A percentile compares a stretch with the other conserved stretches of the same genome.
These are phyloP conservation scores for Margarornis squamiger DNA, from an alignment of 2,797 vertebrate genomes.

Conservation along the genomic window DNA sequence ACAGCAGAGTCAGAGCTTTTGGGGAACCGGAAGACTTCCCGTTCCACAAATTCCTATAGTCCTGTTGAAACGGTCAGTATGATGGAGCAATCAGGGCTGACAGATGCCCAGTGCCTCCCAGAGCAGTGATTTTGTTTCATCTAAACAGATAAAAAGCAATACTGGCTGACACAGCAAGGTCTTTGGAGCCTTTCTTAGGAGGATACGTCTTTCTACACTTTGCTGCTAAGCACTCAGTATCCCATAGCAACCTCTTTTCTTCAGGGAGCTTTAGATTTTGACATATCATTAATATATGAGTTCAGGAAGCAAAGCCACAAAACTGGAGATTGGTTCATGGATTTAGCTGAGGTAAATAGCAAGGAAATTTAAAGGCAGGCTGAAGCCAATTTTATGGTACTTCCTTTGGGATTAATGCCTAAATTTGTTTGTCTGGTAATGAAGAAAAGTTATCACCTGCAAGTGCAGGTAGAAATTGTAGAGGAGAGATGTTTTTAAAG, in stretches of 20 bases:
- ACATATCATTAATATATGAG: constrained; percentile 67
- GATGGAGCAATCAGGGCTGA: constrained; percentile 24
- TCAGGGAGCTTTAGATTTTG: constrained; percentile 66
- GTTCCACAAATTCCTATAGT: background rate
- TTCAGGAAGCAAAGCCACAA: constrained; percentile 53
- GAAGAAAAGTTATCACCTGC: constrained; percentile 16
- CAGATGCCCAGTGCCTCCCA: constrained; percentile 37
- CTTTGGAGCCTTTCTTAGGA: constrained; percentile 47
- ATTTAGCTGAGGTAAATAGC: constrained; percentile 62
- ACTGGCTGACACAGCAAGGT: constrained; percentile 46
- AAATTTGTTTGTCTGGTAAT: constrained; percentile 44
- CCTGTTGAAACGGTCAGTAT: constrained; percentile 26
- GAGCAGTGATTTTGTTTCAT: constrained; percentile 51
- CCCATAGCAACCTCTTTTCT: constrained; percentile 72
- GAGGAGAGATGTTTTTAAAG: background rate
- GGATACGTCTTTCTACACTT: constrained; percentile 17
- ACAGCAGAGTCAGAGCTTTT: background rate
- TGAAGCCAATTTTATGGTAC: constrained; percentile 58
- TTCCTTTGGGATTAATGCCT: constrained; percentile 50
- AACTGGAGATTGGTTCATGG: constrained; percentile 52
- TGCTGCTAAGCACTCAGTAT: constrained; percentile 52
- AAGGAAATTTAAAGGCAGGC: constrained; percentile 31
- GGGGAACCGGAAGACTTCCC: background rate
- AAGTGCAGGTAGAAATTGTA: background rate
- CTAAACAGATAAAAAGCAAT: constrained; percentile 51